phyloP scores from a whole-genome alignment of 2,113 vertebrate genomes.

The Herpailurus yagouaroundi region DNA sequence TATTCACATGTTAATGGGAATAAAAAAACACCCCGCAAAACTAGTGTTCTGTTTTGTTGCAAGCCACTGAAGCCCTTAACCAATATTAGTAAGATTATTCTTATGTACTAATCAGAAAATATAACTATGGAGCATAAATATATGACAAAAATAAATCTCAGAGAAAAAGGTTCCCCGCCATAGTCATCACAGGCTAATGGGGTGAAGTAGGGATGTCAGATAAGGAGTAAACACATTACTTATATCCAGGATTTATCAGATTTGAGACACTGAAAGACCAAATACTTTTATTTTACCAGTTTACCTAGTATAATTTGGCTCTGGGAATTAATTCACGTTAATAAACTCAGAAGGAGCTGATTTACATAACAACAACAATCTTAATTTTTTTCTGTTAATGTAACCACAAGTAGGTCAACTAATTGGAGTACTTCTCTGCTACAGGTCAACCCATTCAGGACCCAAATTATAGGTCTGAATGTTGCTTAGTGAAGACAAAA shows the following conservation, averaged over 20 bases:
- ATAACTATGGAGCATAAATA: neutral
- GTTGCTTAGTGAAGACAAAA: constrained; percentile 4
- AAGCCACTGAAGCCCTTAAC: neutral
- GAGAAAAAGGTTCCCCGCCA: neutral
- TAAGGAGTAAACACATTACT: neutral
- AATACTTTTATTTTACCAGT: neutral
- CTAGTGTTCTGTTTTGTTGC: neutral
- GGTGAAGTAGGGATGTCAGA: neutral
- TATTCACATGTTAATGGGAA: neutral
- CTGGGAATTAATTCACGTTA: neutral
- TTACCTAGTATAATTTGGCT: neutral
- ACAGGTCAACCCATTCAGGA: neutral
- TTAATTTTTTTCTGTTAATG: neutral
- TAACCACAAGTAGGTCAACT: neutral
- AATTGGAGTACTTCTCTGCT: neutral
- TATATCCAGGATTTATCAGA: neutral
- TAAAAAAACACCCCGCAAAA: neutral
- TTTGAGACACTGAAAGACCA: neutral
- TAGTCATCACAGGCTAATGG: neutral
- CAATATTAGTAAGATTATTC: neutral
- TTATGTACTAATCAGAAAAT: constrained; percentile 11
- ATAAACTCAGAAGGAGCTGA: neutral
- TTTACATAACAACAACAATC: neutral
- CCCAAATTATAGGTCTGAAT: neutral
- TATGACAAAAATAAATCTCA: neutral